A percentile compares a stretch with the other conserved stretches of the same genome.
These are phyloP conservation scores for Hipposideros larvatus DNA, from an alignment of 2,797 vertebrate genomes.

Conservation along the genomic window DNA sequence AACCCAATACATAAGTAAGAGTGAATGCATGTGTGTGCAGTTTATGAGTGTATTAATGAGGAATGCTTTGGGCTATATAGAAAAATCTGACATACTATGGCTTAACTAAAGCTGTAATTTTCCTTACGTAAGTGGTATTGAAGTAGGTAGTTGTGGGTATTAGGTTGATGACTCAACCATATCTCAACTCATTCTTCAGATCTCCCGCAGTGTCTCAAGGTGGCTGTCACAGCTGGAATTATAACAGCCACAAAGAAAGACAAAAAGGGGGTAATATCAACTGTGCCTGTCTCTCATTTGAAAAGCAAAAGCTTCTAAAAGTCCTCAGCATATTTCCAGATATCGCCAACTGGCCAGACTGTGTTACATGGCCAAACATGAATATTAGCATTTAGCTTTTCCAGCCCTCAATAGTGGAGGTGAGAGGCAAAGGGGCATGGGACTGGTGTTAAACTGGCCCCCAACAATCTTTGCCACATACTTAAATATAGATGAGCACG, in stretches of 20 bases:
- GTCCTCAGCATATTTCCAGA: background rate
- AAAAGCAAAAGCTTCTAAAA: constrained; percentile 24
- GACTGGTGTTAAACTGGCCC: background rate
- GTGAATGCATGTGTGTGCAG: background rate
- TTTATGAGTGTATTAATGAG: background rate
- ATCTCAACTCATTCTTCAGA: background rate
- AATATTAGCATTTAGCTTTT: background rate
- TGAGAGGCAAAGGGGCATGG: background rate
- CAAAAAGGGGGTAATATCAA: background rate
- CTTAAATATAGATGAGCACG: rapidly evolving
- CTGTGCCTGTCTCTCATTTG: background rate
- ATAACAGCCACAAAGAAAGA: background rate
- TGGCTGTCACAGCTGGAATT: background rate
- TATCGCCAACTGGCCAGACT: background rate
- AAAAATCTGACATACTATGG: background rate
- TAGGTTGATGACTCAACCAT: background rate
- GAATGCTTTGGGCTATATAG: background rate
- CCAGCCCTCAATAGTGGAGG: background rate
- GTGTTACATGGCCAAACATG: background rate
- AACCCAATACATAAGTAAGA: background rate
- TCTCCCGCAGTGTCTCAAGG: background rate
- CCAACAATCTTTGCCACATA: background rate
- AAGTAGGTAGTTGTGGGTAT: background rate
- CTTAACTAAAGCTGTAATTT: background rate
- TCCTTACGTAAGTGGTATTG: background rate